Percentiles rank a stretch among this genome's conserved stretches.
Conservation (phyloP, 2,113 vertebrate genomes). For the Oreochromis aureus region DNA sequence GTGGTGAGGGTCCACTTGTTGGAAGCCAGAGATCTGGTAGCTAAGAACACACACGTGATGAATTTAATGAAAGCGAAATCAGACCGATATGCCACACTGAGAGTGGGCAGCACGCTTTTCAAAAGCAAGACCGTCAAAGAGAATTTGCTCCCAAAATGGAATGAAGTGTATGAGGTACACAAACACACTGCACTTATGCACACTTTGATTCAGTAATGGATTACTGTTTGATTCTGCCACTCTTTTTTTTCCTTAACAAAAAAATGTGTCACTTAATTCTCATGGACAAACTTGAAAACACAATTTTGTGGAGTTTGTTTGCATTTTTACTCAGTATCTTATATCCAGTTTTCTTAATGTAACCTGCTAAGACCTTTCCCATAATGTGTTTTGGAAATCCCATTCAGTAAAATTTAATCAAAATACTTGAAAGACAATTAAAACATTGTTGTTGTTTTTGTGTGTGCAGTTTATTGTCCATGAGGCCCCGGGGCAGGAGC, state of each 20-base stretch:
- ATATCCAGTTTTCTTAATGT: not conserved
- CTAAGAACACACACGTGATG: constrained; percentile 85
- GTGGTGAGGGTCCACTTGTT: constrained; percentile 84
- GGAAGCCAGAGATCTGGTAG: constrained; percentile 82
- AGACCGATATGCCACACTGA: constrained; percentile 83
- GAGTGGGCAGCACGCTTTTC: constrained; percentile 75
- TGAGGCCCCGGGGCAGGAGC: constrained; percentile 89
- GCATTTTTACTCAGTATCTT: not conserved
- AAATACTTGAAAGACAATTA: not conserved
- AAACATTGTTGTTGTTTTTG: not conserved
- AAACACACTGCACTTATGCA: not conserved
- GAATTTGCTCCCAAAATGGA: constrained; percentile 85
- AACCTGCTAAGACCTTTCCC: not conserved
- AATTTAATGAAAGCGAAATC: constrained; percentile 88
- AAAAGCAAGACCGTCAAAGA: constrained; percentile 84
- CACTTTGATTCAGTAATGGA: not conserved
- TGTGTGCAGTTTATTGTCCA: constrained; percentile 85
- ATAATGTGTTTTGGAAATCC: not conserved
- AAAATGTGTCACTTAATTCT: not conserved
- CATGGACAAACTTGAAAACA: not conserved
- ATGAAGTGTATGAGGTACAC: constrained; percentile 86
- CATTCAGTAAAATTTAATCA: not conserved
- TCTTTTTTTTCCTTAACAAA: not conserved
- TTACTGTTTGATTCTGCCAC: not conserved
- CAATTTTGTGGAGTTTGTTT: not conserved